Evolutionary conservation across 2,797 vertebrate genomes (phyloP), one percentile per base, ranked within the genome.

Genomic region (Eurystomus glaucurus): DNA sequence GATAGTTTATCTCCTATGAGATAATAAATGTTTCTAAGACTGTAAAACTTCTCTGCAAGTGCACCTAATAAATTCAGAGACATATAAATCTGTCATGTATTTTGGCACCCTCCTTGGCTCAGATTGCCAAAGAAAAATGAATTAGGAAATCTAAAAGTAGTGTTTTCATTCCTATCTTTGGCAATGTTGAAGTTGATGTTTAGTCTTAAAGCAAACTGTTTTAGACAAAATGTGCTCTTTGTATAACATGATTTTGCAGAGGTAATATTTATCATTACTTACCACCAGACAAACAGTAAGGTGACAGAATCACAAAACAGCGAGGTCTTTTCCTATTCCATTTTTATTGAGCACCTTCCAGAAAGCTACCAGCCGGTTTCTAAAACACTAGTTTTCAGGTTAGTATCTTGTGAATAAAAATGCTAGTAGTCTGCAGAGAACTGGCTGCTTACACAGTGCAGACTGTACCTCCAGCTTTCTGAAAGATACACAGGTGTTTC

Each of bases 401-500:
- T 74, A 76, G 28, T 16, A 11, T 71, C 65, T 79, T 37, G 23
- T 23, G n/a, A 85, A 50, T 54, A 90, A 82, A 91, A 79, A 54
- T 10, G 14, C 39, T 58, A 48, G 18, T 45, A 58, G 50, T 61
- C 65, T 93, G 80, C 85, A 85, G 51, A 80, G 43, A 87, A 50
- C 68, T 83, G 85, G 39, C 43, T 85, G 83, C 54, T 85, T 91
- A 95, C 55, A 85, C 21, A 77, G 45, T 46, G 45, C 76, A 96
- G 93, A 72, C 64, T 68, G 48, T 80, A 11, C 33, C 60, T 80
- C 33, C 45, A 80, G 41, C 37, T 78, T 91, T 92, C 69, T 80
- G 74, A 91, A 87, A 83, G 68, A 57, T n/a, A 37, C 1, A 7
- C 81, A 95, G 78, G 93, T 80, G 90, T 92, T 96, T 93, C 93